Evolutionary conservation across 2,888 invertebrate species (phyloP).

Genomic region (Craniophora ligustri): DNA sequence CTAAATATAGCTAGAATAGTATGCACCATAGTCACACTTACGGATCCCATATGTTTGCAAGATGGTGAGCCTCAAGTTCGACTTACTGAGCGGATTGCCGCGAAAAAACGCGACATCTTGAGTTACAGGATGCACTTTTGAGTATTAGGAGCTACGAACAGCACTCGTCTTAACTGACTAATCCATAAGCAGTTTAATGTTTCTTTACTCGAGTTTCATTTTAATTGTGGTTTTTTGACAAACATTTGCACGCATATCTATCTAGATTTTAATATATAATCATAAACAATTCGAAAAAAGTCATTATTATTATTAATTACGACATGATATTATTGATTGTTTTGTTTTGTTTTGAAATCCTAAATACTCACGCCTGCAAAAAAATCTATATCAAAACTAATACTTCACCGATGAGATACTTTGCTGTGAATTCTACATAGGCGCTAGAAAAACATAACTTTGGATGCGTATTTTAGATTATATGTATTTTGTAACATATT

Average conservation of each 20-base stretch:
- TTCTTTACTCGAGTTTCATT: constrained; percentile 53
- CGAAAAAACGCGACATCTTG: constrained; percentile 83
- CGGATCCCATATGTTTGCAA: constrained; percentile 84
- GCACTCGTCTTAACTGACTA: constrained; percentile 53
- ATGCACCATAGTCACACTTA: constrained; percentile 67
- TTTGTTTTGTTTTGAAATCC: not conserved
- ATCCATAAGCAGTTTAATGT: constrained; percentile 63
- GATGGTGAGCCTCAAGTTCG: constrained; percentile 73
- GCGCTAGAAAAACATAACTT: no score
- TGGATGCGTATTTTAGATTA: no score
- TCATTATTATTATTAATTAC: no score
- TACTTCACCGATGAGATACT: not conserved
- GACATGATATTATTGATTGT: not conserved
- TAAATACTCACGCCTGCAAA: constrained; percentile 20
- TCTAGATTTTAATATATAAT: no score
- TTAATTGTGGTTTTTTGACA: constrained; percentile 33
- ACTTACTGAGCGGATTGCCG: constrained; percentile 79
- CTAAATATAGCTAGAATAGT: constrained; percentile 81
- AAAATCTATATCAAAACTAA: constrained; percentile 9
- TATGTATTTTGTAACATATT: no score
- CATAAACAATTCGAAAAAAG: no score
- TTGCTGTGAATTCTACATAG: constrained; percentile 29
- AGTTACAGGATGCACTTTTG: constrained; percentile 85
- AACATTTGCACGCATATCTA: not conserved
- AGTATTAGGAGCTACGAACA: constrained; percentile 68